Conservation (phyloP, 2,888 invertebrate species). For the Lymantria dispar region DNA sequence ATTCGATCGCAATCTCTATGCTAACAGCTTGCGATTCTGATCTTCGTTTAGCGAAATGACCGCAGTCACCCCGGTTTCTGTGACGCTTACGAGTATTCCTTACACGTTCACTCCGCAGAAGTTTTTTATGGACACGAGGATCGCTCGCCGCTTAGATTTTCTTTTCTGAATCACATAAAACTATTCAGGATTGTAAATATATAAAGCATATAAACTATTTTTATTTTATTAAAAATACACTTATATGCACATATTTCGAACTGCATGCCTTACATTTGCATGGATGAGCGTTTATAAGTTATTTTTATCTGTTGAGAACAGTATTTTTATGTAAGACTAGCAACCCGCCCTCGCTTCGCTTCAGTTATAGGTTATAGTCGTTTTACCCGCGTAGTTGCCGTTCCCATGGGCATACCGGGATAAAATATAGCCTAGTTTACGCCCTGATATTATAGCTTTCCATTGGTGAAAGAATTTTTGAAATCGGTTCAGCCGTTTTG, state of each 20-base stretch:
- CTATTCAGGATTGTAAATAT: conserved; percentile 40
- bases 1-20: conserved; percentile 82
- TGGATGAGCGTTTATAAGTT: too few relatives aligned
- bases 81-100: conserved; percentile 73
- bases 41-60: conserved; percentile 83
- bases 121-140: conserved; percentile 73
- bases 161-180: conserved; percentile 57
- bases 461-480: too few relatives aligned
- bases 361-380: too few relatives aligned
- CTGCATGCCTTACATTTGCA: too few relatives aligned
- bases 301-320: too few relatives aligned
- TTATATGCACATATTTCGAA: neutral
- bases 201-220: conserved; percentile 21
- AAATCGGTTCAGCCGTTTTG: too few relatives aligned
- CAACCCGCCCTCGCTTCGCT: too few relatives aligned
- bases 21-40: conserved; percentile 82
- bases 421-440: too few relatives aligned
- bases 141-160: conserved; percentile 62
- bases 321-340: too few relatives aligned
- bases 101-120: conserved; percentile 77
- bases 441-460: too few relatives aligned
- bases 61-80: conserved; percentile 75
- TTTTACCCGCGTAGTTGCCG: too few relatives aligned
- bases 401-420: too few relatives aligned
- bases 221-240: neutral